A percentile compares a stretch with the other conserved stretches of the same genome.
Conservation (phyloP, 2,888 invertebrate genomes). For the Scaptomyza tumidula region DNA sequence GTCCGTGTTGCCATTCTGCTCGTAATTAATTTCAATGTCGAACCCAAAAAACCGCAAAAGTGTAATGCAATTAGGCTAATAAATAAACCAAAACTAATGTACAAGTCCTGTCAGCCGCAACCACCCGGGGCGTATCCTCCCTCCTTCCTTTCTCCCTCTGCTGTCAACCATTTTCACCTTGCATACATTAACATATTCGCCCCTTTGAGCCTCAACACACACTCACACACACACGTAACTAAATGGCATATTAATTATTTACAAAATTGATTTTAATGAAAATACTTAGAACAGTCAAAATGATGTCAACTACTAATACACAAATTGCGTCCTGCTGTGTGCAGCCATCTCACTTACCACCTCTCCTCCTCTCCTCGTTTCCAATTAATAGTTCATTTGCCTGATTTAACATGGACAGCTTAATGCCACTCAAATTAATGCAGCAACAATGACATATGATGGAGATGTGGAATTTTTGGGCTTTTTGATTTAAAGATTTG, state of each 20-base stretch:
- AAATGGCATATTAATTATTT: constrained; percentile 54
- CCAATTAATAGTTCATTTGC: constrained; percentile 60
- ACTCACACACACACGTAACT: constrained; percentile 16
- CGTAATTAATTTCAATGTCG: constrained; percentile 48
- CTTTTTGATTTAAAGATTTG: too few species aligned
- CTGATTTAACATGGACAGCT: constrained; percentile 45
- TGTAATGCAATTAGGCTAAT: constrained; percentile 64
- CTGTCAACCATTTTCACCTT: not conserved
- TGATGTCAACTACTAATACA: constrained; percentile 8
- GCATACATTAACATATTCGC: too few species aligned
- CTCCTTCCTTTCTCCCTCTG: too few species aligned
- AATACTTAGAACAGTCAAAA: constrained; percentile 12
- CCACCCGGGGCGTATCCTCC: not conserved
- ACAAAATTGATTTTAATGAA: constrained; percentile 46
- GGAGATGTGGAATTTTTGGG: too few species aligned
- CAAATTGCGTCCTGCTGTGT: constrained; percentile 13
- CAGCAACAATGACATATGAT: too few species aligned
- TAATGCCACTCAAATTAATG: constrained; percentile 7
- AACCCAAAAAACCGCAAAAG: constrained; percentile 55
- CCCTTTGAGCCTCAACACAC: constrained; percentile 1
- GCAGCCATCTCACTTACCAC: not conserved
- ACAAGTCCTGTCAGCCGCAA: constrained; percentile 13
- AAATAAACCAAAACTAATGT: constrained; percentile 36
- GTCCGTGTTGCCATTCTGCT: constrained; percentile 12
- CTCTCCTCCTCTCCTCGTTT: not conserved